Evolutionary conservation across 1,140 invertebrate species (phyloP).

Genomic region (Conus ventricosus): DNA sequence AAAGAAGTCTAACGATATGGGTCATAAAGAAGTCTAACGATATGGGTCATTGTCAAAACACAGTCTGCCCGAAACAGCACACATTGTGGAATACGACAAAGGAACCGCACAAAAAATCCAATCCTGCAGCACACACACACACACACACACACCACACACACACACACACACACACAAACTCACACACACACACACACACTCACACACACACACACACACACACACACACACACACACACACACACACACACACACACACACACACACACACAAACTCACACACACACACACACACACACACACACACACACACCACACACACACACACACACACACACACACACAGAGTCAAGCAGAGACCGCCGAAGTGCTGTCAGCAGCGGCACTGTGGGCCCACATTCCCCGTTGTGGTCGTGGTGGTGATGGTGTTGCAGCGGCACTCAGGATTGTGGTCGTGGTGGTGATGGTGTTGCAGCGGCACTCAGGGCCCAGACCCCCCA

Average conservation of each 20-base stretch:
- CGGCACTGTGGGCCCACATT: too few relatives aligned
- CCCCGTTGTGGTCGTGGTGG: too few relatives aligned
- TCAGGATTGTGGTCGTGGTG: neutral
- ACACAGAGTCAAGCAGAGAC: neutral
- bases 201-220: neutral
- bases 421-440: too few relatives aligned
- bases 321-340: constrained; percentile 9
- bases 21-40: too few relatives aligned
- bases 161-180: neutral
- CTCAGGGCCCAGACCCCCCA: neutral
- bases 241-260: neutral
- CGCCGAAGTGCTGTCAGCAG: neutral
- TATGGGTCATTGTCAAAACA: too few relatives aligned
- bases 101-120: too few relatives aligned
- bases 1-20: too few relatives aligned
- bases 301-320: constrained; percentile 9
- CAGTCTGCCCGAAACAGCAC: too few relatives aligned
- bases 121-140: neutral
- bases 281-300: constrained; percentile 2
- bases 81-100: too few relatives aligned
- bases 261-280: neutral
- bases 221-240: neutral
- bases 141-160: neutral
- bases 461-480: too few relatives aligned
- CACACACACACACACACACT: neutral